A percentile compares a stretch with the other conserved stretches of the same genome.
phyloP scores from a whole-genome alignment of 2,797 vertebrate species.

The Dipus sagitta region DNA sequence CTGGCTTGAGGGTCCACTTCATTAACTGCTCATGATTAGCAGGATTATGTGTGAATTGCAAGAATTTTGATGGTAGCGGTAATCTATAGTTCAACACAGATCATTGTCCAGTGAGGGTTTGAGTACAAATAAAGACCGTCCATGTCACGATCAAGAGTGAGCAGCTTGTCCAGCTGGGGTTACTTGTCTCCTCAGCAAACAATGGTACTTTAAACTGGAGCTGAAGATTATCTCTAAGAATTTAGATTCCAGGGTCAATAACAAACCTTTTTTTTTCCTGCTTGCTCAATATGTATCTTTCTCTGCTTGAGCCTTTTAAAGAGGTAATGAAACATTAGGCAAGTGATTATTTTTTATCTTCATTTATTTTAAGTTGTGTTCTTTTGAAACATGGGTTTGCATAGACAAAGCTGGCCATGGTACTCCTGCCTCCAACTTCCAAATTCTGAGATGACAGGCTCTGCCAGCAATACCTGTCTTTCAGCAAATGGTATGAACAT shows the following conservation, averaged over 20 bases:
- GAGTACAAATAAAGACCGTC: not conserved
- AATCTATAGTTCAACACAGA: not conserved
- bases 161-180: not conserved
- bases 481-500: not conserved
- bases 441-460: not conserved
- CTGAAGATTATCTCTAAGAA: not conserved
- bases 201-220: not conserved
- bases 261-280: not conserved
- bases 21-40: not conserved
- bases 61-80: not conserved
- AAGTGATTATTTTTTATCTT: not conserved
- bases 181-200: not conserved
- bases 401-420: not conserved
- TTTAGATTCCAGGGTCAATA: not conserved
- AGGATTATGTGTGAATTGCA: slow-evolving; percentile 8
- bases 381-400: not conserved
- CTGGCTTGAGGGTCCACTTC: not conserved
- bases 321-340: not conserved
- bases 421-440: not conserved
- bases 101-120: not conserved
- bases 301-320: not conserved
- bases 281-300: not conserved
- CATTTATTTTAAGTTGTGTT: not conserved
- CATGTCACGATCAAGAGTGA: not conserved
- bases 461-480: not conserved